Conservation (phyloP, 2,113 vertebrate species). For the Embiotoca jacksoni region DNA sequence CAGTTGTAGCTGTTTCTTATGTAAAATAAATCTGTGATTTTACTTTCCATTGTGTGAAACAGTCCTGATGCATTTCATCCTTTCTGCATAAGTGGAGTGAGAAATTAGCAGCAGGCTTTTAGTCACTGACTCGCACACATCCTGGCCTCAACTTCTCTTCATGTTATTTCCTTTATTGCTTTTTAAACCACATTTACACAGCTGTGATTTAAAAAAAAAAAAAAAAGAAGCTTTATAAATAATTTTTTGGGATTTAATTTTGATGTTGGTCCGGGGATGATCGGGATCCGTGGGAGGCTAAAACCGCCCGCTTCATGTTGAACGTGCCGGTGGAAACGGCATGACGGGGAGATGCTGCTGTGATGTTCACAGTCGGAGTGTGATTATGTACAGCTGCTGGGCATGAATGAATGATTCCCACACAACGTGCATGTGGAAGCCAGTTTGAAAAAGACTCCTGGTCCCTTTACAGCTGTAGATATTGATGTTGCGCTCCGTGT, state of each 20-base stretch:
- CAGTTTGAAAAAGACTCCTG: background rate
- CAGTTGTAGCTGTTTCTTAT: too few relatives aligned
- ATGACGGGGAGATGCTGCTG: constrained; percentile 13
- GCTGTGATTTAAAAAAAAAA: background rate
- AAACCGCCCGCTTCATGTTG: background rate
- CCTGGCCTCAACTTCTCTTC: too few relatives aligned
- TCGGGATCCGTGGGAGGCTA: background rate
- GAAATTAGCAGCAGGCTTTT: too few relatives aligned
- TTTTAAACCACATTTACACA: background rate
- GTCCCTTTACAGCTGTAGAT: constrained; percentile 20
- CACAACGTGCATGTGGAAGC: background rate
- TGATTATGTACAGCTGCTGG: constrained; percentile 22
- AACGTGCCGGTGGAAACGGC: constrained; percentile 12
- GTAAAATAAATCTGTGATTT: too few relatives aligned
- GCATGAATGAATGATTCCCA: constrained; percentile 38
- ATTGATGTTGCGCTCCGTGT: constrained; percentile 42
- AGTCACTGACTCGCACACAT: too few relatives aligned
- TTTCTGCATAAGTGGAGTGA: too few relatives aligned
- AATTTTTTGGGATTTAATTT: background rate
- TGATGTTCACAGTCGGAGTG: constrained; percentile 28
- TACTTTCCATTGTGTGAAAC: too few relatives aligned
- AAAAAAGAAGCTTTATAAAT: background rate
- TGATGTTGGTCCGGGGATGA: background rate
- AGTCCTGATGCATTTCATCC: too few relatives aligned
- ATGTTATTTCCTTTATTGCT: background rate